Conservation (phyloP, 1,140 invertebrate genomes). For the Drosophila pandora region DNA sequence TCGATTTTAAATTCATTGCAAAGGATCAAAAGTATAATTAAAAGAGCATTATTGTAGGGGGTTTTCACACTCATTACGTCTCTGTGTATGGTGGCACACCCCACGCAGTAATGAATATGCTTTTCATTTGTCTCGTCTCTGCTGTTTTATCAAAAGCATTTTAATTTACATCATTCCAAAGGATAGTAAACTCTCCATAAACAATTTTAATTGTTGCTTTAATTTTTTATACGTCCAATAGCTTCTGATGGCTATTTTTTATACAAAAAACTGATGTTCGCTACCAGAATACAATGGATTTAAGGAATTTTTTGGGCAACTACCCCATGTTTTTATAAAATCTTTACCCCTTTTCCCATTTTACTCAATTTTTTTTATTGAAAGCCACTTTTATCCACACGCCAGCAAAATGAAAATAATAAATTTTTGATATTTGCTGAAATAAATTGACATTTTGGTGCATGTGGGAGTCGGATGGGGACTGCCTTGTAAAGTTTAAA, state of each 20-base stretch:
- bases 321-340: neutral
- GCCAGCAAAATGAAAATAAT: constrained; percentile 13
- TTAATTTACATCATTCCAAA: neutral
- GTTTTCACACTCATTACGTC: constrained; percentile 33
- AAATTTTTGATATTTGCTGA: constrained; percentile 31
- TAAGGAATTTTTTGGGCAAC: neutral
- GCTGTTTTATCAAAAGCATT: neutral
- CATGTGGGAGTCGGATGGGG: constrained; percentile 14
- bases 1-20: constrained; percentile 47
- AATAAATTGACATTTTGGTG: constrained; percentile 55
- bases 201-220: neutral
- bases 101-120: neutral
- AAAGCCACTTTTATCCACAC: constrained; percentile 8
- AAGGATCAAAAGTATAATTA: constrained; percentile 61
- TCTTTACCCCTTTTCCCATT: constrained; percentile 9
- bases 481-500: constrained; percentile 22
- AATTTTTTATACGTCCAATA: constrained; percentile 20
- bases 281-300: neutral
- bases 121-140: neutral
- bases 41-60: constrained; percentile 34
- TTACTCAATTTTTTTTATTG: constrained; percentile 33
- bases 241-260: neutral
- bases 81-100: neutral
- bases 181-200: neutral
- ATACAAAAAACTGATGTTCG: neutral